Conservation (phyloP, 2,797 vertebrate genomes). For the Fistularia commersonii region DNA sequence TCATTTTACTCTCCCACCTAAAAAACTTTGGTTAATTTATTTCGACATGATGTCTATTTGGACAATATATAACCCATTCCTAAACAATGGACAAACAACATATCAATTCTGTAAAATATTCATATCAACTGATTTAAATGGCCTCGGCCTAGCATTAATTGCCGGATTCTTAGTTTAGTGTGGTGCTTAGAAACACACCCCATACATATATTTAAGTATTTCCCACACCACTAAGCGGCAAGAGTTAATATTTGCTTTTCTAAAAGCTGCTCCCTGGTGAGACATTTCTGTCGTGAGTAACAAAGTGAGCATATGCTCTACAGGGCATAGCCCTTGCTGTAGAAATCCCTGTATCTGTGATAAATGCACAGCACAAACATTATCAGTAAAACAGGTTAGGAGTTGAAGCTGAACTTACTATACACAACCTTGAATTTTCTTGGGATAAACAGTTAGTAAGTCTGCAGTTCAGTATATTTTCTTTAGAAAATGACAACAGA, state of each 20-base stretch:
- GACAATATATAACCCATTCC: constrained; percentile 26
- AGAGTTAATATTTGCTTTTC: constrained; percentile 63
- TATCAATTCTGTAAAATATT: constrained; percentile 49
- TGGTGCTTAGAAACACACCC: constrained; percentile 35
- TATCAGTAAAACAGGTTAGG: constrained; percentile 54
- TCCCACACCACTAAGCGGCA: constrained; percentile 59
- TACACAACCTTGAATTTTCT: constrained; percentile 49
- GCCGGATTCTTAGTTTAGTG: constrained; percentile 62
- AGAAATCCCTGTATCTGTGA: constrained; percentile 53
- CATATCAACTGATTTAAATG: constrained; percentile 35
- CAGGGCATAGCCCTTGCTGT: constrained; percentile 36
- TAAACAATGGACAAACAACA: constrained; percentile 4
- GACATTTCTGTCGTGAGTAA: constrained; percentile 63
- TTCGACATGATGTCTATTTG: constrained; percentile 23
- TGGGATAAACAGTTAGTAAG: constrained; percentile 12
- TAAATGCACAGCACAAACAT: constrained; percentile 51
- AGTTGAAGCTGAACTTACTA: constrained; percentile 34
- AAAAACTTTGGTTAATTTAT: not conserved
- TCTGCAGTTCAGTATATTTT: too few species aligned
- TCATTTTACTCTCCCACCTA: constrained; percentile 5
- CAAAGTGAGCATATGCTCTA: constrained; percentile 62
- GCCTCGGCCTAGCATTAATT: constrained; percentile 19
- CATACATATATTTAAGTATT: constrained; percentile 59
- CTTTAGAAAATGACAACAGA: too few species aligned
- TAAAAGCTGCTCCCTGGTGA: constrained; percentile 67